phyloP scores from a whole-genome alignment of 2,888 invertebrate species.

The Blomia tropicalis region DNA sequence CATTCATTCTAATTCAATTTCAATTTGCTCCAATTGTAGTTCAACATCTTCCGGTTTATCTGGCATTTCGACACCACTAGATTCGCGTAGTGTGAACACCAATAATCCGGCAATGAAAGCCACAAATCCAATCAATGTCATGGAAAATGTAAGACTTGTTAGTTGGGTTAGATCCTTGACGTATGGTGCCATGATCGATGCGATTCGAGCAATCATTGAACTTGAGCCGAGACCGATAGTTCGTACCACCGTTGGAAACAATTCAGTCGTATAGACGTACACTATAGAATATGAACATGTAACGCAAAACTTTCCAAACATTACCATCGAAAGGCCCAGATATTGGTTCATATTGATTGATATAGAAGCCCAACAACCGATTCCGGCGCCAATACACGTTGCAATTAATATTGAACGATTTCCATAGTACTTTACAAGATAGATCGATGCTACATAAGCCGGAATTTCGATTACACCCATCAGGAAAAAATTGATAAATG shows the following conservation, averaged over 20 bases:
- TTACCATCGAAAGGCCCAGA: constrained; percentile 52
- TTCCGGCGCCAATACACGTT: constrained; percentile 14
- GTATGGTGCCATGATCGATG: constrained; percentile 60
- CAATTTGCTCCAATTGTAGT: too few relatives aligned
- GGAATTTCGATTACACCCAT: constrained; percentile 29
- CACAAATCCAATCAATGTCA: constrained; percentile 20
- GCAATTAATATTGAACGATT: background rate
- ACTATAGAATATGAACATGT: constrained; percentile 60
- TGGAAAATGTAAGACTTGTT: background rate
- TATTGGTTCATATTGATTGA: background rate
- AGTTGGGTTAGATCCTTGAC: constrained; percentile 38
- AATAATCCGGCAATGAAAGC: constrained; percentile 23
- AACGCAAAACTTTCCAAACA: constrained; percentile 62
- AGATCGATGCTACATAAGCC: constrained; percentile 26
- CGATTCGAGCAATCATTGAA: constrained; percentile 57
- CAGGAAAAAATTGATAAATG: constrained; percentile 28
- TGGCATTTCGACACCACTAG: constrained; percentile 26
- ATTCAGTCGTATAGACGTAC: constrained; percentile 56
- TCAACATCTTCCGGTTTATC: constrained; percentile 20
- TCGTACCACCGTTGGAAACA: constrained; percentile 53
- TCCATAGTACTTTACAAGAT: constrained; percentile 24
- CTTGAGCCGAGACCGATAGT: constrained; percentile 56
- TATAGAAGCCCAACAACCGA: constrained; percentile 20
- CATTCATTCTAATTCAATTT: too few relatives aligned
- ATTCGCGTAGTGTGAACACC: constrained; percentile 27